These are phyloP conservation scores for Andricus grossulariae DNA, from an alignment of 1,140 invertebrate genomes.

Conservation along the genomic window DNA sequence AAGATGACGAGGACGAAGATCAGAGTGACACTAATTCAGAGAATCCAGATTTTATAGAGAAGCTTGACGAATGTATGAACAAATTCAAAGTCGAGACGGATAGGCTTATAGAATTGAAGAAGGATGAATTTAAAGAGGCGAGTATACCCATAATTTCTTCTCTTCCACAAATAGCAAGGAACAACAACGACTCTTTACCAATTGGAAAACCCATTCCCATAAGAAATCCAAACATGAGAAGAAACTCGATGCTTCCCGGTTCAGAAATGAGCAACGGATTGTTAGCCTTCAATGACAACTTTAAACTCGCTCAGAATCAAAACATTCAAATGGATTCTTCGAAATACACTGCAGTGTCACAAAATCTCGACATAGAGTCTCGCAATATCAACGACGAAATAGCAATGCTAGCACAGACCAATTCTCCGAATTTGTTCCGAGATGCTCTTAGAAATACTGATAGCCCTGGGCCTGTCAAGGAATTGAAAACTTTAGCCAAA, in stretches of 20 bases:
- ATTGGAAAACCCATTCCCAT: slow-evolving; percentile 63
- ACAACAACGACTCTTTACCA: slow-evolving; percentile 56
- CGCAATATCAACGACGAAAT: neutral
- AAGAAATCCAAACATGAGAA: slow-evolving; percentile 67
- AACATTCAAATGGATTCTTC: slow-evolving; percentile 33
- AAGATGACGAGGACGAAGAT: slow-evolving; percentile 73
- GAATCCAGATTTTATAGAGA: slow-evolving; percentile 82
- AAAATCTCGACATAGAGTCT: neutral
- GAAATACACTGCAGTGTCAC: slow-evolving; percentile 70
- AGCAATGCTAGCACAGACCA: slow-evolving; percentile 42
- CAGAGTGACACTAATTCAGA: slow-evolving; percentile 81
- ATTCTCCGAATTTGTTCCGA: slow-evolving; percentile 66
- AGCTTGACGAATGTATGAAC: slow-evolving; percentile 82
- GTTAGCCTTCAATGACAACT: slow-evolving; percentile 64
- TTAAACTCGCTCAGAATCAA: slow-evolving; percentile 53
- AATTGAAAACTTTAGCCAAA: slow-evolving; percentile 68
- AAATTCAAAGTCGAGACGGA: slow-evolving; percentile 84
- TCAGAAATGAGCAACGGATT: slow-evolving; percentile 73
- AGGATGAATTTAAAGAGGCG: slow-evolving; percentile 61
- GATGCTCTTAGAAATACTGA: slow-evolving; percentile 62
- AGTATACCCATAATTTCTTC: slow-evolving; percentile 55
- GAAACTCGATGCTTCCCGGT: slow-evolving; percentile 72
- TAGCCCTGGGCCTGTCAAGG: slow-evolving; percentile 64
- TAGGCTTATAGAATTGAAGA: slow-evolving; percentile 75
- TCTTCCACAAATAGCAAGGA: slow-evolving; percentile 53